Base-by-base conservation (phyloP, 1,140 invertebrate genomes). In the Apolygus lucorum region DNA sequence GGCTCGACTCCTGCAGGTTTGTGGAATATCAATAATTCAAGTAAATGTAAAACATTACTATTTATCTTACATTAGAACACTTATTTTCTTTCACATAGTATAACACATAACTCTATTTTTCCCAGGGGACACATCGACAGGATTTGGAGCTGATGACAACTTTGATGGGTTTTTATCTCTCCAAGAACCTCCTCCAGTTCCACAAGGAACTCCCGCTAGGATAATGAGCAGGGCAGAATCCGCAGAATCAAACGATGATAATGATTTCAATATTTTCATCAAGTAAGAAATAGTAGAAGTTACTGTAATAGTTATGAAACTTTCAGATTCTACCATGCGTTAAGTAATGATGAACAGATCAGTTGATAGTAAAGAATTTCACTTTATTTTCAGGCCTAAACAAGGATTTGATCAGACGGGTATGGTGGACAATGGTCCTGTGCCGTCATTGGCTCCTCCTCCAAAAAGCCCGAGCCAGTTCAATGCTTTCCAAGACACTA, bases 81-180 rank as follows among this genome's bases (percentile, higher is more conserved):
- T n/a, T n/a, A n/a, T n/a, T n/a, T n/a, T n/a, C 14, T 34, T 63
- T 25, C 26, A 69, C 22, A 69, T n/a, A n/a, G n/a, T n/a, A n/a
- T n/a, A n/a, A n/a, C n/a, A n/a, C n/a, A n/a, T n/a, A n/a, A n/a
- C n/a, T n/a, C n/a, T n/a, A n/a, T n/a, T n/a, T n/a, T 2, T 63
- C 22, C 21, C 62, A 17, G 62, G 26, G 2, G 62, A 63, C 2
- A 21, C 2, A 25, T n/a, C 26, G 24, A 24, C 79, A 34, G 88
- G 88, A 1, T 90, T 90, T 68, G 85, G 81, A 2, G 82, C 71
- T 17, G 84, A 88, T 69, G 82, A 85, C n/a, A 90, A 90, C 64
- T 92, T 92, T 76, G 93, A 96, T 77, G 84, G 89, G 1, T 95
- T 95, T 80, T 78, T 94, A 52, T 86, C 86, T 14, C 85, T 93